Evolutionary conservation across 2,113 vertebrate genomes (phyloP).

Genomic region (Fulmarus glacialis): DNA sequence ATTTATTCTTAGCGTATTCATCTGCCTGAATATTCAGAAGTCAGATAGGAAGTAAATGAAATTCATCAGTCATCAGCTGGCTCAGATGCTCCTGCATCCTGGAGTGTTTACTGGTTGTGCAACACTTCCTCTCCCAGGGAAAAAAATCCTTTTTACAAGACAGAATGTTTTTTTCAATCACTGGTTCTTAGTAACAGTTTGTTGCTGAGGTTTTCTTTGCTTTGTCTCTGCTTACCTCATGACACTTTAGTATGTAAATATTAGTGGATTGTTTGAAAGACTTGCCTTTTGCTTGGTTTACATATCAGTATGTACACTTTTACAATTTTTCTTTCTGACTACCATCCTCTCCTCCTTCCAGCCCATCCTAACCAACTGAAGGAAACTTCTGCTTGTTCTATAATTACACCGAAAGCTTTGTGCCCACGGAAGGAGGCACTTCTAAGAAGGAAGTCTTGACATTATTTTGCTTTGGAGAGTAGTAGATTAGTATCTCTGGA

Average conservation of each 20-base stretch:
- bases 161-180: neutral
- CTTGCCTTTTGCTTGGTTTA: neutral
- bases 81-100: neutral
- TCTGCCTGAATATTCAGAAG: neutral
- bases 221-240: slow-evolving; percentile 7
- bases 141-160: neutral
- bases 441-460: neutral
- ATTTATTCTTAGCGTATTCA: neutral
- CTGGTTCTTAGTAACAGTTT: neutral
- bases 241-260: neutral
- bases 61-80: slow-evolving; percentile 24
- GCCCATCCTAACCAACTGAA: neutral
- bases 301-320: neutral
- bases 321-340: neutral
- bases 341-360: neutral
- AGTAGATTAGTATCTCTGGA: neutral
- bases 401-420: neutral
- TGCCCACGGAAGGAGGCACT: neutral
- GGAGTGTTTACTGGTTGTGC: neutral
- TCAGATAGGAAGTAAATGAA: slow-evolving; percentile 19
- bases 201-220: neutral
- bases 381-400: neutral
- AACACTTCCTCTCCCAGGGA: slow-evolving; percentile 9
- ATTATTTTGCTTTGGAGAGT: neutral
- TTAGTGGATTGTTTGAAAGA: neutral